A percentile compares a stretch with the other conserved stretches of the same genome.
These are phyloP conservation scores for Aradophagus sp. DNA, from an alignment of 1,140 invertebrate genomes.

Conservation along the genomic window DNA sequence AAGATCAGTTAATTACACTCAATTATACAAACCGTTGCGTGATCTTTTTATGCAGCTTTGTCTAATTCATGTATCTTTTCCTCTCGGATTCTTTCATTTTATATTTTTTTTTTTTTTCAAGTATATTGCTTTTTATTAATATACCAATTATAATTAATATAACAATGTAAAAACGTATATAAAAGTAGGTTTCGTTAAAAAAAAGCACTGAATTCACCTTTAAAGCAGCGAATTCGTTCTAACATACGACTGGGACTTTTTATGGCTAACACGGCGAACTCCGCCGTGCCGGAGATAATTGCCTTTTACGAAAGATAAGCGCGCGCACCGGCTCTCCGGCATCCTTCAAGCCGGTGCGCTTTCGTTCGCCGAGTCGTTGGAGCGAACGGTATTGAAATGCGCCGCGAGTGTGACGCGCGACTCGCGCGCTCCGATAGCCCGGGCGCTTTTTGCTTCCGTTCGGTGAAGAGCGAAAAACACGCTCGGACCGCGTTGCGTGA, in stretches of 20 bases:
- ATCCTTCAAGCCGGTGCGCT: slow-evolving; percentile 26
- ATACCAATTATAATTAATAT: too few relatives aligned
- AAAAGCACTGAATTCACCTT: slow-evolving; percentile 27
- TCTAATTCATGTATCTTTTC: too few relatives aligned
- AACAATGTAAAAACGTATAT: too few relatives aligned
- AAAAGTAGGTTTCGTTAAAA: too few relatives aligned
- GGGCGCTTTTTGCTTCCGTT: slow-evolving; percentile 19
- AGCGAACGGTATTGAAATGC: slow-evolving; percentile 31
- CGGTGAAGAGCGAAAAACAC: slow-evolving; percentile 6
- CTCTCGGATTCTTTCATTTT: too few relatives aligned
- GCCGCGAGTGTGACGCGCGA: slow-evolving; percentile 25
- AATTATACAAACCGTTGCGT: too few relatives aligned
- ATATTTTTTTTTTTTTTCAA: too few relatives aligned
- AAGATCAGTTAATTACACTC: too few relatives aligned
- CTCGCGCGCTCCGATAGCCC: too few relatives aligned
- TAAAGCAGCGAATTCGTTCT: slow-evolving; percentile 13
- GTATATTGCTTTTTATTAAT: too few relatives aligned
- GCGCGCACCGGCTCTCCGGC: slow-evolving; percentile 15
- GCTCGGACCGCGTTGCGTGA: background rate
- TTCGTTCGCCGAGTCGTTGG: slow-evolving; percentile 37
- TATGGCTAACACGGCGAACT: slow-evolving; percentile 45
- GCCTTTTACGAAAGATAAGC: slow-evolving; percentile 56
- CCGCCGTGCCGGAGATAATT: slow-evolving; percentile 46
- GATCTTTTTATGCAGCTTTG: too few relatives aligned
- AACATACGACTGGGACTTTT: slow-evolving; percentile 40